Conservation (phyloP, 2,797 vertebrate species). For the Stomatorhinus walkeri region DNA sequence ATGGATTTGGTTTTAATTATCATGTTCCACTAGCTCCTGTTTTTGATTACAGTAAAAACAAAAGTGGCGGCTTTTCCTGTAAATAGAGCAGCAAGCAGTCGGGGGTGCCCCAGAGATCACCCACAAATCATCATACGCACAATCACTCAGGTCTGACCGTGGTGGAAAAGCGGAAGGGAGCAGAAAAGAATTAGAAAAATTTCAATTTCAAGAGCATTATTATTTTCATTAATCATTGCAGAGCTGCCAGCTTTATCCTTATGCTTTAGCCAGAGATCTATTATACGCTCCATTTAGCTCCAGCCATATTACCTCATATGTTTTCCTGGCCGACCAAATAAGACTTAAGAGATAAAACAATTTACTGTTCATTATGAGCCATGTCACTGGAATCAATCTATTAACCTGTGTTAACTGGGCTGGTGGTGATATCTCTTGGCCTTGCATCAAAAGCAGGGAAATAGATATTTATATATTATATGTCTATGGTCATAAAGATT, state of each 20-base stretch:
- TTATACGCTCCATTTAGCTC: slow-evolving; percentile 99
- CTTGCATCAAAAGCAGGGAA: slow-evolving; percentile 56
- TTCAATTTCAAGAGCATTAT: slow-evolving; percentile 99
- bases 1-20: slow-evolving; percentile 35
- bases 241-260: slow-evolving; percentile 91
- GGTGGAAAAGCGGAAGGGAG: slow-evolving; percentile 52
- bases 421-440: slow-evolving; percentile 76
- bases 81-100: neutral
- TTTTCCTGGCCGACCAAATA: slow-evolving; percentile 99
- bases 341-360: slow-evolving; percentile 99
- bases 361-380: slow-evolving; percentile 99
- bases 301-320: slow-evolving; percentile 99
- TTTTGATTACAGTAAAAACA: neutral
- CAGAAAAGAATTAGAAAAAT: slow-evolving; percentile 85
- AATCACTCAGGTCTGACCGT: slow-evolving; percentile 78
- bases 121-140: slow-evolving; percentile 58
- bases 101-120: neutral
- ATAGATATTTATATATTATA: slow-evolving; percentile 74
- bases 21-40: neutral
- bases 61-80: neutral
- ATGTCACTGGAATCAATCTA: slow-evolving; percentile 99
- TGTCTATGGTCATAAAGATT: slow-evolving; percentile 81
- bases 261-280: slow-evolving; percentile 98
- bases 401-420: slow-evolving; percentile 99
- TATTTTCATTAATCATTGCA: slow-evolving; percentile 99